phyloP scores from a whole-genome alignment of 2,888 invertebrate species.

The Macrophya alboannulata region DNA sequence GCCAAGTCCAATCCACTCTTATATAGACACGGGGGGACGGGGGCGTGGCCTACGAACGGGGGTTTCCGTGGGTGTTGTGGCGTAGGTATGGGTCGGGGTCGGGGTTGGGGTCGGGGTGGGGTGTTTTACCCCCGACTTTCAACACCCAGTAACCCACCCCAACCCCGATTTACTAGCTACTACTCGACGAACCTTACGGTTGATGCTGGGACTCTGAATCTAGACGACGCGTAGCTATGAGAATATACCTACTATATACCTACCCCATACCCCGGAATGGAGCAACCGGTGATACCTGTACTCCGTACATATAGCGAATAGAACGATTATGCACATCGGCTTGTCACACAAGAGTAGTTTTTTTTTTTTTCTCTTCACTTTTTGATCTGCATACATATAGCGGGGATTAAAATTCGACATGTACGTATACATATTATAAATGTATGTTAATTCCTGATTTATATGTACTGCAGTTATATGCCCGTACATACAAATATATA shows the following conservation, averaged over 20 bases:
- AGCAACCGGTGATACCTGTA: background rate
- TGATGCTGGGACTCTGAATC: slow-evolving; percentile 6
- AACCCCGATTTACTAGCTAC: background rate
- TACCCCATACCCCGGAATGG: background rate
- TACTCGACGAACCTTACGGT: slow-evolving; percentile 7
- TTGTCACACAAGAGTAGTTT: background rate
- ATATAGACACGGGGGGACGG: slow-evolving; percentile 75
- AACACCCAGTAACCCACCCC: background rate
- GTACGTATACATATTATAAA: too few species aligned
- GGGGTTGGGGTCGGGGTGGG: background rate
- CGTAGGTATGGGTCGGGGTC: background rate
- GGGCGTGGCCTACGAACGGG: slow-evolving; percentile 20
- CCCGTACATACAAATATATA: too few species aligned
- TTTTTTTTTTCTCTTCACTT: too few species aligned
- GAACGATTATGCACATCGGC: background rate
- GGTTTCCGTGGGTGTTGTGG: slow-evolving; percentile 46
- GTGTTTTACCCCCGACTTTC: background rate
- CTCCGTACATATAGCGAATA: background rate
- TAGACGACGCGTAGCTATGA: background rate
- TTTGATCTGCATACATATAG: too few species aligned
- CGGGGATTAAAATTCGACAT: too few species aligned
- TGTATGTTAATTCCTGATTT: too few species aligned
- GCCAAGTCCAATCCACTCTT: slow-evolving; percentile 69
- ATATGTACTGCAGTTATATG: too few species aligned
- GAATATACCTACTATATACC: background rate